A percentile compares a stretch with the other conserved stretches of the same genome.
Evolutionary conservation across 2,113 vertebrate genomes (phyloP).

Genomic region (Python bivittatus): DNA sequence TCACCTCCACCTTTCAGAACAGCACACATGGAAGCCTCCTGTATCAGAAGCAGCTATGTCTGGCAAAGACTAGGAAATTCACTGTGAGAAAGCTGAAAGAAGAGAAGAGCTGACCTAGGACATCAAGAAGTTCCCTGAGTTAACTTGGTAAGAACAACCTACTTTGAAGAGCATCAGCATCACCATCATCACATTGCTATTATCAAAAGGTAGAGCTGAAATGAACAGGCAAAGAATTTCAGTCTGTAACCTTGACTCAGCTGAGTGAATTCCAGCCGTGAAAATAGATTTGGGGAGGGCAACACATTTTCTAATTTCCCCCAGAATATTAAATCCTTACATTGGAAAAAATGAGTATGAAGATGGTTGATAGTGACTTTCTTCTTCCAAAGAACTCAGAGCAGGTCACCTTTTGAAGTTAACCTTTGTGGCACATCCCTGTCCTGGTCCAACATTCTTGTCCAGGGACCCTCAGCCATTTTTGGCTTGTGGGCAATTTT

Average conservation of each 20-base stretch:
- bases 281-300: not conserved
- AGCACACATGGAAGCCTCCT: constrained; percentile 63
- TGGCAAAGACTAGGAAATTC: constrained; percentile 48
- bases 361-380: not conserved
- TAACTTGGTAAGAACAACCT: not conserved
- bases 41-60: constrained; percentile 42
- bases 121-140: not conserved
- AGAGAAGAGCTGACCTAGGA: constrained; percentile 6
- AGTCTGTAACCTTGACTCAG: not conserved
- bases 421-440: not conserved
- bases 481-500: not conserved
- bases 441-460: not conserved
- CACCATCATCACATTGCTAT: too few relatives aligned
- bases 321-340: not conserved
- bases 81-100: constrained; percentile 13
- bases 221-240: too few relatives aligned
- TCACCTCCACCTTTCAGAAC: constrained; percentile 65
- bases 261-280: not conserved
- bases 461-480: not conserved
- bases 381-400: not conserved
- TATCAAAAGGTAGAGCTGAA: too few relatives aligned
- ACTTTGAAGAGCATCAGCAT: too few relatives aligned
- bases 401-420: not conserved
- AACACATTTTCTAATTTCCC: not conserved
- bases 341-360: not conserved